These are phyloP conservation scores for Empidonax traillii DNA, from an alignment of 2,113 vertebrate genomes.

Conservation along the genomic window DNA sequence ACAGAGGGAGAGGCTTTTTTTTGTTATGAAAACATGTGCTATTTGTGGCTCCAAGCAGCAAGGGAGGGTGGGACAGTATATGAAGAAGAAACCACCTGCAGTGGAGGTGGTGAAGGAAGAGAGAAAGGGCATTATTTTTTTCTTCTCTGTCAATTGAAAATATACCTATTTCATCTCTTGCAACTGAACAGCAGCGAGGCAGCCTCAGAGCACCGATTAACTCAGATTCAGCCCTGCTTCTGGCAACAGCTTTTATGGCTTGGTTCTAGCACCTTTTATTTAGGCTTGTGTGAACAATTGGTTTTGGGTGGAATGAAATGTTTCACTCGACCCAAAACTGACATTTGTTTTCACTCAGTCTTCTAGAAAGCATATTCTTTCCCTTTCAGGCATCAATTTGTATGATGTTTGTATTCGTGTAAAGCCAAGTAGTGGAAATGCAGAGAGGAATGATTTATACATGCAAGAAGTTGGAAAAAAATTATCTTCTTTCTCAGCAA, in stretches of 20 bases:
- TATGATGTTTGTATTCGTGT: conserved; percentile 19
- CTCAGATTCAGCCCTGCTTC: not conserved
- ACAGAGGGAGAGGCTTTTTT: conserved; percentile 63
- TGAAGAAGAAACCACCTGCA: conserved; percentile 15
- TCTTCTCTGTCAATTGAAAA: not conserved
- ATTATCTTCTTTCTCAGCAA: not conserved
- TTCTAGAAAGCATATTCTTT: not conserved
- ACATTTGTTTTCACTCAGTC: conserved; percentile 29
- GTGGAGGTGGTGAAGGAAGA: not conserved
- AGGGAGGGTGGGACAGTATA: not conserved
- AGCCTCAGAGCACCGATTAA: not conserved
- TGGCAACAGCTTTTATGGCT: not conserved
- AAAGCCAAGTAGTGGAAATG: not conserved
- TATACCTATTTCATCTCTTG: not conserved
- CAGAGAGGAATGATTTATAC: not conserved
- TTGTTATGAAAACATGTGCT: conserved; percentile 67
- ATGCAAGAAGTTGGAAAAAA: not conserved
- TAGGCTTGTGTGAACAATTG: not conserved
- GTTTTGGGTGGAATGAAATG: not conserved
- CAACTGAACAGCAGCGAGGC: not conserved
- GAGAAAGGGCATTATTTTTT: not conserved
- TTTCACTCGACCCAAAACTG: not conserved
- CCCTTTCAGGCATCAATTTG: not conserved
- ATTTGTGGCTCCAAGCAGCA: conserved; percentile 55
- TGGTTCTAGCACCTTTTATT: conserved; percentile 29